Evolutionary conservation across 2,113 vertebrate genomes (phyloP), one percentile per base, ranked within the genome.

Genomic region (Hydrolagus affinis): DNA sequence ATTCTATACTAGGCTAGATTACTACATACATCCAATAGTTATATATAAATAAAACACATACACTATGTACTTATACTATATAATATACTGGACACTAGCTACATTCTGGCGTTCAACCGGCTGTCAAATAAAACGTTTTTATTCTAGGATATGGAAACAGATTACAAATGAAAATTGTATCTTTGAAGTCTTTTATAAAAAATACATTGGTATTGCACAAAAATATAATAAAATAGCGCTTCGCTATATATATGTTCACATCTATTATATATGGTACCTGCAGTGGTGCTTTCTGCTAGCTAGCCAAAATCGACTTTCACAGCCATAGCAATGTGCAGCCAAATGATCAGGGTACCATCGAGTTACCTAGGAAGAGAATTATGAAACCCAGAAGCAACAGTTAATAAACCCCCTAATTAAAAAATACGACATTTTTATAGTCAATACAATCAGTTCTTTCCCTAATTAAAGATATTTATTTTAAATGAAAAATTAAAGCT

Each of bases 301-400:
- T 0, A 99, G 94, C 97, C 97, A 99, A 92, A 99, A 99, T 73
- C 93, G 88, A 87, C 95, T 96, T 91, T 98, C 96, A 2, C 97
- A 99, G 88, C 96, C 96, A 0, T 98, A 97, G 94, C 97, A 99
- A 88, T 98, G 97, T 4, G 95, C 95, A 0, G 97, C 97, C 85
- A 99, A 90, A 91, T 98, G 97, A 89, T 99, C 97, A 0, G 97
- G 97, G 70, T 97, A 96, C 97, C 97, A 99, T 86, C 96, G 96
- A 0, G 97, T 98, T 91, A 99, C 95, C 97, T 99, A 91, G 8
- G 89, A 91, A 73, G 86, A 60, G 78, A 83, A 83, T 66, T 83
- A 28, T 66, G 60, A 83, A 83, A 66, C 25, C 60, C 64, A 83
- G 78, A 66, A 66, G 28, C 14, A 83, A 30, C 14, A 66, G 9